Percentiles rank a stretch among this genome's conserved stretches.
These are phyloP conservation scores for Oryzias melastigma DNA, from an alignment of 2,113 vertebrate species.

Conservation along the genomic window DNA sequence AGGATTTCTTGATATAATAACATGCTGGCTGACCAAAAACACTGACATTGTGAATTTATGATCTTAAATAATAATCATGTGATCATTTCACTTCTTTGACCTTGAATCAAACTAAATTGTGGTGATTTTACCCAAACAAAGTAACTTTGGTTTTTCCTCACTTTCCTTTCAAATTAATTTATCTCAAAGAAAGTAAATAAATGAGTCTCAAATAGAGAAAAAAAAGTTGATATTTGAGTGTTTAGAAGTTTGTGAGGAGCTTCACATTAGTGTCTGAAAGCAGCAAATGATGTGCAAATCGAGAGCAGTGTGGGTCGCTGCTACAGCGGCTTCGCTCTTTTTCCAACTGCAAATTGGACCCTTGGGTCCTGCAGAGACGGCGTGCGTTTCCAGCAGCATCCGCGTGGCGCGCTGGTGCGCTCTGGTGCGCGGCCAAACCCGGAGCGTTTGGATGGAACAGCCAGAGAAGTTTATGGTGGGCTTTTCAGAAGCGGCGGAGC, in stretches of 20 bases:
- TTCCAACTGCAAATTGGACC: constrained; percentile 54
- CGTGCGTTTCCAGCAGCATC: constrained; percentile 12
- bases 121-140: too few species aligned
- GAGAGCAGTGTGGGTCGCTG: constrained; percentile 14
- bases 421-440: constrained; percentile 55
- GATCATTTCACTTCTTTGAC: too few species aligned
- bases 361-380: constrained; percentile 37
- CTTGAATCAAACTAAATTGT: too few species aligned
- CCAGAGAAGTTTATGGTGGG: constrained; percentile 68
- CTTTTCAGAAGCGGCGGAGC: constrained; percentile 10
- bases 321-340: constrained; percentile 2
- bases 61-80: too few species aligned
- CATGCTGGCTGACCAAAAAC: too few species aligned
- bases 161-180: too few species aligned
- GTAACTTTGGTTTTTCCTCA: too few species aligned
- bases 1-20: too few species aligned
- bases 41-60: too few species aligned
- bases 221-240: not conserved
- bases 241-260: constrained; percentile 13
- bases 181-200: too few species aligned
- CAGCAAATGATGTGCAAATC: constrained; percentile 44
- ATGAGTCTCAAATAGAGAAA: too few species aligned
- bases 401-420: constrained; percentile 74
- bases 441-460: constrained; percentile 22
- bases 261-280: not conserved